These are phyloP conservation scores for Chelmon rostratus DNA, from an alignment of 2,797 vertebrate species.

Conservation along the genomic window DNA sequence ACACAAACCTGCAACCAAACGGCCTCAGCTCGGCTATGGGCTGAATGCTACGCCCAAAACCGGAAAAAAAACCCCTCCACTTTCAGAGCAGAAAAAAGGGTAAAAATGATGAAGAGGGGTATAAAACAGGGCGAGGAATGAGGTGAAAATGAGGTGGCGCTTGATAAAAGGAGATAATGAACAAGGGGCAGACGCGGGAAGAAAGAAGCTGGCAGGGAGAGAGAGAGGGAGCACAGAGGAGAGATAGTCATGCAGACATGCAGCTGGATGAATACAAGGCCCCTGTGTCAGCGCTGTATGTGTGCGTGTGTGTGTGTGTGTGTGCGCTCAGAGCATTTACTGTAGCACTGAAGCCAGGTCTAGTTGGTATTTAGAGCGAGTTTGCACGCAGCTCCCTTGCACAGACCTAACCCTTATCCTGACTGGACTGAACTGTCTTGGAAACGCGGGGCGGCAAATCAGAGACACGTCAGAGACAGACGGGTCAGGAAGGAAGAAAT, in stretches of 20 bases:
- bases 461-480: slow-evolving; percentile 38
- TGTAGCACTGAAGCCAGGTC: slow-evolving; percentile 69
- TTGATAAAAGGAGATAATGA: slow-evolving; percentile 59
- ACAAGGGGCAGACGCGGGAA: slow-evolving; percentile 45
- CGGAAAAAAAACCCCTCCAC: not conserved
- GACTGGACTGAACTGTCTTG: slow-evolving; percentile 52
- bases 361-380: slow-evolving; percentile 72
- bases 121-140: slow-evolving; percentile 23
- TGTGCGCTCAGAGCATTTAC: slow-evolving; percentile 71
- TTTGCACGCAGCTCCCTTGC: slow-evolving; percentile 65
- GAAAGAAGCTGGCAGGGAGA: slow-evolving; percentile 60
- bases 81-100: not conserved
- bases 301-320: not conserved
- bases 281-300: slow-evolving; percentile 70
- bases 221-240: slow-evolving; percentile 60
- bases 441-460: slow-evolving; percentile 55
- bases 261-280: slow-evolving; percentile 83
- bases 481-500: not conserved
- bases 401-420: slow-evolving; percentile 72
- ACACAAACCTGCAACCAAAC: slow-evolving; percentile 45
- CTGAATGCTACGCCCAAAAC: not conserved
- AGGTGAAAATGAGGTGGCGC: slow-evolving; percentile 60
- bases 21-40: slow-evolving; percentile 2
- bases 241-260: slow-evolving; percentile 72
- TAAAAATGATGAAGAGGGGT: not conserved